These are phyloP conservation scores for Cheilosia urbana DNA, from an alignment of 2,888 invertebrate genomes.

Conservation along the genomic window DNA sequence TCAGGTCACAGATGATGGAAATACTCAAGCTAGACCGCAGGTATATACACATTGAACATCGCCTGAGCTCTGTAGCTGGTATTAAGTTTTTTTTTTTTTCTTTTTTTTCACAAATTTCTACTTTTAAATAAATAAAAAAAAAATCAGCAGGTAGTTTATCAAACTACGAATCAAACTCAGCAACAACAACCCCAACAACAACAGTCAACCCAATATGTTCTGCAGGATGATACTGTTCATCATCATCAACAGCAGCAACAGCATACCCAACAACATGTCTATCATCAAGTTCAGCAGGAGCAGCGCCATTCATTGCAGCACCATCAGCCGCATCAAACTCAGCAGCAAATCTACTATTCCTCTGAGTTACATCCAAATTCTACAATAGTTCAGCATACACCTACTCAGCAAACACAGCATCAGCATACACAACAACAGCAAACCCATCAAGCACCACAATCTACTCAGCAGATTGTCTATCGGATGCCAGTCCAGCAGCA, in stretches of 20 bases:
- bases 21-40: slow-evolving; percentile 77
- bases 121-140: slow-evolving; percentile 80
- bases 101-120: not conserved
- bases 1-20: slow-evolving; percentile 81
- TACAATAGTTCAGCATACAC: slow-evolving; percentile 77
- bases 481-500: slow-evolving; percentile 73
- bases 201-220: slow-evolving; percentile 76
- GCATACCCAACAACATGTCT: slow-evolving; percentile 78
- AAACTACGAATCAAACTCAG: slow-evolving; percentile 79
- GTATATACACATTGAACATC: slow-evolving; percentile 73
- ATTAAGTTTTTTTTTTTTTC: slow-evolving; percentile 1
- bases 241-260: slow-evolving; percentile 78
- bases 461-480: slow-evolving; percentile 76
- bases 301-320: slow-evolving; percentile 75
- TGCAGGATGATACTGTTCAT: slow-evolving; percentile 78
- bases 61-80: not conserved
- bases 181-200: slow-evolving; percentile 78
- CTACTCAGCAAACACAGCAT: slow-evolving; percentile 77
- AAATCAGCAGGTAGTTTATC: slow-evolving; percentile 84
- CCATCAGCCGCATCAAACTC: slow-evolving; percentile 76
- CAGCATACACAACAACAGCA: slow-evolving; percentile 79
- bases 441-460: slow-evolving; percentile 72
- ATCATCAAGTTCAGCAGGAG: slow-evolving; percentile 79
- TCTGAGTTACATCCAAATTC: slow-evolving; percentile 78
- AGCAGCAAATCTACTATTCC: slow-evolving; percentile 74